Evolutionary conservation across 2,888 invertebrate genomes (phyloP).

Genomic region (Mythimna impura): DNA sequence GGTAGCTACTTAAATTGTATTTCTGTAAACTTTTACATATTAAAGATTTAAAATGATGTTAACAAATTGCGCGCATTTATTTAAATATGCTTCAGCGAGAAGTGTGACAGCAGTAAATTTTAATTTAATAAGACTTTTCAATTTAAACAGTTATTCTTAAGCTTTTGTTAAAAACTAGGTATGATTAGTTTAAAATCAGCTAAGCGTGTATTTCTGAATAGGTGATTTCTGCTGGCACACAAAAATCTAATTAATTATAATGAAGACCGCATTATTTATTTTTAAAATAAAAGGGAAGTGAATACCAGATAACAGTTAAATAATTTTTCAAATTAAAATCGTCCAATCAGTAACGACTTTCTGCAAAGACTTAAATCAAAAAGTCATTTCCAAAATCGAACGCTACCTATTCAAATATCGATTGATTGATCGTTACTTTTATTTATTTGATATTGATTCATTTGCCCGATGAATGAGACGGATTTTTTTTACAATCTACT

Average conservation of each 20-base stretch:
- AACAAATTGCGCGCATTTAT: background rate
- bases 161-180: too few species aligned
- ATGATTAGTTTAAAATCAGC: background rate
- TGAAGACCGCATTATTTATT: background rate
- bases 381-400: slow-evolving; percentile 76
- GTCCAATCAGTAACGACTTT: slow-evolving; percentile 16
- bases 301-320: background rate
- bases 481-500: slow-evolving; percentile 84
- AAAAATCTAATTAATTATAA: background rate
- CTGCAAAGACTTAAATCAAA: slow-evolving; percentile 49
- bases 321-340: slow-evolving; percentile 23
- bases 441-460: slow-evolving; percentile 85
- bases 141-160: too few species aligned
- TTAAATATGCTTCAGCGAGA: background rate
- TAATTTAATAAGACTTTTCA: background rate
- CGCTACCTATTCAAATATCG: slow-evolving; percentile 83
- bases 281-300: background rate
- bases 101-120: background rate
- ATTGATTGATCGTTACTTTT: slow-evolving; percentile 88
- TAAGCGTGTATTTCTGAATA: background rate
- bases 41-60: slow-evolving; percentile 9
- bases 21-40: slow-evolving; percentile 7
- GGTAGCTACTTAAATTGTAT: slow-evolving; percentile 13
- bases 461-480: slow-evolving; percentile 80
- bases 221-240: background rate